Percentiles rank a stretch among this genome's conserved stretches.
phyloP scores from a whole-genome alignment of 2,113 vertebrate species.

The Bubo bubo region DNA sequence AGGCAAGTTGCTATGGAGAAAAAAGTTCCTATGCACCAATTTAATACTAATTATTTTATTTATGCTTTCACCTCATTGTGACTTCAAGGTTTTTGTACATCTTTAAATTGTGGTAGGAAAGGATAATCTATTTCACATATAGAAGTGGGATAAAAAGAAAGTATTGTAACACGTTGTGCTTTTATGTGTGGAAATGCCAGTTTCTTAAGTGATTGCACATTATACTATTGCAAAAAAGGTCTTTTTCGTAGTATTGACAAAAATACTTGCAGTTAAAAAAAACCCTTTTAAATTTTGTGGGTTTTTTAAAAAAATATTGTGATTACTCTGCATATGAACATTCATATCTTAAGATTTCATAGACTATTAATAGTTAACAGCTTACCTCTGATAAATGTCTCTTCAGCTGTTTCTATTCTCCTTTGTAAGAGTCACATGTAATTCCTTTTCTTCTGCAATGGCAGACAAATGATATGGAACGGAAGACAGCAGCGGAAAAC shows the following conservation, averaged over 20 bases:
- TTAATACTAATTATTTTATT: not conserved
- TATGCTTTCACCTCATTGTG: not conserved
- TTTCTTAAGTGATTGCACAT: not conserved
- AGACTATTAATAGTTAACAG: not conserved
- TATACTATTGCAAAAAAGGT: not conserved
- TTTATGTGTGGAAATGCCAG: not conserved
- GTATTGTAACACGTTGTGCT: fast-evolving
- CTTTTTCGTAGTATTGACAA: not conserved
- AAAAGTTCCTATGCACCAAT: not conserved
- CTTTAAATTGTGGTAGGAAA: not conserved
- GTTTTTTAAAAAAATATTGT: not conserved
- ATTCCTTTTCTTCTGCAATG: fast-evolving
- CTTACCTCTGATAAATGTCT: not conserved
- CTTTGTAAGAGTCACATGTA: not conserved
- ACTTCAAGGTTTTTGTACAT: not conserved
- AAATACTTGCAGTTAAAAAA: not conserved
- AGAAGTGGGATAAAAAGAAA: not conserved
- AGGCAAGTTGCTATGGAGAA: not conserved
- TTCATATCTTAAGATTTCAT: not conserved
- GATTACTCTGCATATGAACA: not conserved
- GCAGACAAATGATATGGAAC: not conserved
- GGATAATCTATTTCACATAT: not conserved
- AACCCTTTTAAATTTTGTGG: not conserved
- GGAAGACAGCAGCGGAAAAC: not conserved
- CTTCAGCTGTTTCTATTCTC: not conserved